phyloP scores from a whole-genome alignment of 2,113 vertebrate genomes.

The Sphyrna mokarran region DNA sequence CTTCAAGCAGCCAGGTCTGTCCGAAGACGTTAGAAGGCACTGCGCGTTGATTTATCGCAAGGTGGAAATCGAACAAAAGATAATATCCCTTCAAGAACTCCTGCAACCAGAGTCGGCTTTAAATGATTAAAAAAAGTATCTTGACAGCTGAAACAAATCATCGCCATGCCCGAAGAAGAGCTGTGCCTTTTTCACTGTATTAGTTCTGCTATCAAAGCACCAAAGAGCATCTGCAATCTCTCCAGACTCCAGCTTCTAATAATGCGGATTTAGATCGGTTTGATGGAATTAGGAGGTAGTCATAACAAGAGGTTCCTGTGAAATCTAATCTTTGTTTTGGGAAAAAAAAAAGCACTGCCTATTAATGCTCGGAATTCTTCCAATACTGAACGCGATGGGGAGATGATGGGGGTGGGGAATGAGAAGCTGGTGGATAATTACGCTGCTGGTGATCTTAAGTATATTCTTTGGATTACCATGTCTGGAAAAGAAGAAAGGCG shows the following conservation, averaged over 20 bases:
- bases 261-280: conserved; percentile 41
- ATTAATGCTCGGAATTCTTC: conserved; percentile 47
- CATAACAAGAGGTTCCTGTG: conserved; percentile 20
- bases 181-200: conserved; percentile 34
- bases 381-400: conserved; percentile 53
- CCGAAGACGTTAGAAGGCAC: not conserved
- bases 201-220: conserved; percentile 40
- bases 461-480: conserved; percentile 74
- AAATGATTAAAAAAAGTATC: not conserved
- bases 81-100: too few species aligned
- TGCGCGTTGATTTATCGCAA: too few species aligned
- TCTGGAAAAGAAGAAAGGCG: conserved; percentile 60
- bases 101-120: not conserved
- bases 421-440: conserved; percentile 59
- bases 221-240: conserved; percentile 39
- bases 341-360: conserved; percentile 36
- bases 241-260: conserved; percentile 14
- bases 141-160: not conserved
- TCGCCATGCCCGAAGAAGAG: not conserved
- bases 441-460: conserved; percentile 64
- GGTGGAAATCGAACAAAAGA: not conserved
- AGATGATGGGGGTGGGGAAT: conserved; percentile 32
- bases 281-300: conserved; percentile 36
- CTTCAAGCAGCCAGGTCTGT: not conserved
- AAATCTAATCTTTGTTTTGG: conserved; percentile 18